phyloP scores from a whole-genome alignment of 2,888 invertebrate species.

The Oxystoma pomonae region DNA sequence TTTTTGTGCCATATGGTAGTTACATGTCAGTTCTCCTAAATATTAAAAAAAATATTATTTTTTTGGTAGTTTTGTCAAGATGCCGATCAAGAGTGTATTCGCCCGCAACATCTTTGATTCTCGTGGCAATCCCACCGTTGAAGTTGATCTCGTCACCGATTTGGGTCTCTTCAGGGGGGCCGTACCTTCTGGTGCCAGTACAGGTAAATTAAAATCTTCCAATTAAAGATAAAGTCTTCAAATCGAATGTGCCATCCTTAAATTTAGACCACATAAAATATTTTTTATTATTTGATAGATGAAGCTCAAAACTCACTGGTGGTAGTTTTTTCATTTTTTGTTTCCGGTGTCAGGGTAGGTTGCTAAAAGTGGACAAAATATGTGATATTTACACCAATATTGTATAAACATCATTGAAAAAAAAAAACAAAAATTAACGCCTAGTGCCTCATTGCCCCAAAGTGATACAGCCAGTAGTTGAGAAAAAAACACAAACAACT shows the following conservation, averaged over 20 bases:
- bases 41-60: not conserved
- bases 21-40: not conserved
- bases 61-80: not conserved
- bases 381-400: too few relatives aligned
- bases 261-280: not conserved
- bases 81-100: constrained; percentile 60
- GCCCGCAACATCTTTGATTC: constrained; percentile 99
- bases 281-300: not conserved
- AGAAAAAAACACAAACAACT: too few relatives aligned
- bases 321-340: too few relatives aligned
- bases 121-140: constrained; percentile 98
- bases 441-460: too few relatives aligned
- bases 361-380: not conserved
- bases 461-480: too few relatives aligned
- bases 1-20: not conserved
- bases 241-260: too few relatives aligned
- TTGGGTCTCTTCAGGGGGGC: constrained; percentile 87
- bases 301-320: not conserved
- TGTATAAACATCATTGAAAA: too few relatives aligned
- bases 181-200: constrained; percentile 97
- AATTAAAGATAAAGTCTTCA: too few relatives aligned
- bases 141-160: constrained; percentile 81
- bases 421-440: too few relatives aligned
- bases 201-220: too few relatives aligned
- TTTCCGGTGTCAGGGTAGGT: not conserved